Conservation (phyloP, 2,113 vertebrate genomes). For the Aegotheles bennettii region DNA sequence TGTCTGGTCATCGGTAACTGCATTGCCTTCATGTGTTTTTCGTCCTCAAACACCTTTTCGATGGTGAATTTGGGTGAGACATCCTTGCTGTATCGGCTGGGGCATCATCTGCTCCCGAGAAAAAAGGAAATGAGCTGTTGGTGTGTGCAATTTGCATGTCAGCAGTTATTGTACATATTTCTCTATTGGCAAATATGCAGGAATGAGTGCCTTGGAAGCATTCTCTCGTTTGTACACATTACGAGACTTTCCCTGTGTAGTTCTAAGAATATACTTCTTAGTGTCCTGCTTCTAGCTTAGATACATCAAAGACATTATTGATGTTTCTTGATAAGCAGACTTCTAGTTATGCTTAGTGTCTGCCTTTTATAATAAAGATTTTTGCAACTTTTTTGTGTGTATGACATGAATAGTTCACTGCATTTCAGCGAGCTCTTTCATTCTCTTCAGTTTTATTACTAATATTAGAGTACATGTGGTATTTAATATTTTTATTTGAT, state of each 20-base stretch:
- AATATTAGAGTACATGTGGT: not conserved
- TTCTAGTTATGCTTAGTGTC: not conserved
- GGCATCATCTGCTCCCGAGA: accelerated
- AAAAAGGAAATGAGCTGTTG: not conserved
- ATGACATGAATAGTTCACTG: not conserved
- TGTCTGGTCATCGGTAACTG: not conserved
- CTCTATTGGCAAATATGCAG: not conserved
- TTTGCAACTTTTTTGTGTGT: not conserved
- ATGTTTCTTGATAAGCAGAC: not conserved
- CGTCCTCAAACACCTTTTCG: not conserved
- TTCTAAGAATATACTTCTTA: not conserved
- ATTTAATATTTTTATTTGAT: not conserved
- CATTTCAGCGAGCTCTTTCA: not conserved
- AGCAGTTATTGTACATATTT: not conserved
- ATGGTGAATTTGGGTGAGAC: not conserved
- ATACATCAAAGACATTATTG: not conserved
- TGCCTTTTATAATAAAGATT: not conserved
- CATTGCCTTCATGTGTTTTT: not conserved
- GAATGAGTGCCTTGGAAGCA: not conserved
- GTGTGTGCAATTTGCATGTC: not conserved
- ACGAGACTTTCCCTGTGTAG: not conserved
- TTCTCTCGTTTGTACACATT: not conserved
- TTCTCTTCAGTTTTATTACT: not conserved
- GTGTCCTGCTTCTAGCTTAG: not conserved
- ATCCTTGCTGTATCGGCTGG: not conserved